These are phyloP conservation scores for Plebejus anna DNA, from an alignment of 2,888 invertebrate species.

Conservation along the genomic window DNA sequence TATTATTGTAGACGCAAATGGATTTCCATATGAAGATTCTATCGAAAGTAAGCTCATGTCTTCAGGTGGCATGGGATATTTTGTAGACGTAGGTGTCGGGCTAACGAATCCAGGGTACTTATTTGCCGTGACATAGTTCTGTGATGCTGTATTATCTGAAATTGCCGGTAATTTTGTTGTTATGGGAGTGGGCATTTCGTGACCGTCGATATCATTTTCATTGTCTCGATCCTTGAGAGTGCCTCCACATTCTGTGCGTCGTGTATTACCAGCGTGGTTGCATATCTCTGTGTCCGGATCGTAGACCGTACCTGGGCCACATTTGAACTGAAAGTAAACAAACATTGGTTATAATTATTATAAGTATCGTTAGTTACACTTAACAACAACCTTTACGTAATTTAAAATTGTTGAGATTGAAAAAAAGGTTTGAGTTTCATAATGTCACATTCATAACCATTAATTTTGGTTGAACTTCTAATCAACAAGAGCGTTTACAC, in stretches of 20 bases:
- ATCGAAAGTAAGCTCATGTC: background rate
- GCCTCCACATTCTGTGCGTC: constrained; percentile 83
- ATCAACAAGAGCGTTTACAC: no score
- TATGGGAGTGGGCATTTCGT: constrained; percentile 61
- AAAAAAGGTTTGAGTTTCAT: no score
- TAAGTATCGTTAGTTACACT: background rate
- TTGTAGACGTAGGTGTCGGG: background rate
- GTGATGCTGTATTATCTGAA: constrained; percentile 35
- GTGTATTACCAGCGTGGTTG: constrained; percentile 84
- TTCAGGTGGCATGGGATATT: background rate
- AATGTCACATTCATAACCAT: no score
- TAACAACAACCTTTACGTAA: no score
- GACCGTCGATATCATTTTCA: constrained; percentile 71
- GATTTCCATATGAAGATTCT: background rate
- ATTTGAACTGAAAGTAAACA: constrained; percentile 80
- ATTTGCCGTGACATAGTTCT: constrained; percentile 8
- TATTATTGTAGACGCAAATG: background rate
- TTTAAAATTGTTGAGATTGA: no score
- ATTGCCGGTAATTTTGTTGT: constrained; percentile 45
- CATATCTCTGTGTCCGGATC: constrained; percentile 84
- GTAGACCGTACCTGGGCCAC: constrained; percentile 87
- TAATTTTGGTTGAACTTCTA: no score
- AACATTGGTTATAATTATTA: background rate
- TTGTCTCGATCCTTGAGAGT: constrained; percentile 40
- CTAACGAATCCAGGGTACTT: constrained; percentile 7